Evolutionary conservation across 2,888 invertebrate genomes (phyloP), one percentile per base, ranked within the genome.

Genomic region (Dolichopus griseipennis): DNA sequence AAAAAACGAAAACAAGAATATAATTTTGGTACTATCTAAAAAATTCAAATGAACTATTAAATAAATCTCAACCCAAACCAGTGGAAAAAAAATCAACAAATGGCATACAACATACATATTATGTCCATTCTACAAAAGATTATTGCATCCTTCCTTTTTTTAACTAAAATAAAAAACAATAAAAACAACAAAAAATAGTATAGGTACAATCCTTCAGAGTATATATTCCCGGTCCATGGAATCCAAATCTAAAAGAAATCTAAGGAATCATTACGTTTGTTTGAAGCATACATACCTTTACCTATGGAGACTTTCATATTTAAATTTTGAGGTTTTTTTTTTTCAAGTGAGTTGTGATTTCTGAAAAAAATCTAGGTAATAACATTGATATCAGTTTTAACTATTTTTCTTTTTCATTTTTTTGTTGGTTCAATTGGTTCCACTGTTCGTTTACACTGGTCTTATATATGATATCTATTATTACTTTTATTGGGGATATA

Each of bases 41-140:
- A 52, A 52, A 52, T 52, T 52, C 52, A 52, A 52, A 52, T 52
- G 52, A 52, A 52, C 52, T 52, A 52, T 52, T 52, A 52, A 52
- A 52, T 52, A 52, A 52, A 52, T 52, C 52, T 52, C 52, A 52
- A 18, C 52, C 52, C n/a, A 52, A 27, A 27, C 27, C 15, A 7
- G 41, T 2, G 8, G 4, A 41, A 41, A 41, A 41, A 41, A 41
- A 41, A 15, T 4, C 52, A 37, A 37, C 37, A 37, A 37, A 37
- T 37, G 10, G 37, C 37, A 37, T 37, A 37, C 52, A 52, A 52
- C 52, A 52, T 52, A 18, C 52, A 52, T n/a, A 52, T 52, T 52
- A 52, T 52, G 52, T 52, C 52, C 52, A 52, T 52, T 18, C 52
- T 6, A 18, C 52, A 15, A 18, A 37, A 52, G 52, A 52, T 52